Evolutionary conservation across 37 sponge, comb jelly and placozoan genomes (phyloP), one percentile per base, ranked within the genome.

Genomic region (Bolinopsis microptera): DNA sequence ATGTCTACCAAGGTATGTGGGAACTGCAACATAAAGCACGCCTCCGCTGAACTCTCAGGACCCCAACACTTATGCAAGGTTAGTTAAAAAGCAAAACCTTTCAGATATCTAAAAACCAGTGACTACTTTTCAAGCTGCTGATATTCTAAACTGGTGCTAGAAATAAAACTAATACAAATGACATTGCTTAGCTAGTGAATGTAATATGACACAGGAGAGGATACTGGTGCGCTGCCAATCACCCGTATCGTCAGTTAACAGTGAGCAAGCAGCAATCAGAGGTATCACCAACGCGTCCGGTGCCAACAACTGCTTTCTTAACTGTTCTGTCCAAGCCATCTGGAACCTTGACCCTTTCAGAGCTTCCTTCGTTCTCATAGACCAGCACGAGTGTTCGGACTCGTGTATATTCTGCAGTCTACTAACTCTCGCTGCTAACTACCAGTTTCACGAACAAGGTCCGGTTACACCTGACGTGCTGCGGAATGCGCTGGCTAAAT

Each of bases 1-100:
- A 86, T 86, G 90, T 38, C 90, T 23, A 86, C 48, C 61, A 86
- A 86, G 22, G 90, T 86, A 25, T 86, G 90, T 86, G 90, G 90
- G 37, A 86, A 86, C 61, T 86, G 90, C 26, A 34, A 34, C 35
- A 86, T 86, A 41, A 86, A 86, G 30, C 90, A 86, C 31, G 41
- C 90, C 24, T 86, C 90, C 3, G 35, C 90, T 16, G 90, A 86
- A 34, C 90, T 86, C 61, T 86, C 90, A 28, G 90, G 90, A 21
- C 90, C 90, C 16, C 90, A 86, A 27, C 41, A 41, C 26, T 48
- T 86, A 22, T 86, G 90, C 61, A 86, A 86, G 61, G 90, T 86
- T 24, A 41, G 41, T 86, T 39, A n/a, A n/a, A n/a, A n/a, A n/a
- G n/a, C n/a, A n/a, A n/a, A 22, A 21, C 21, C 13, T 13, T 22